Base-by-base conservation (phyloP, 2,888 invertebrate species). In the Drosophila hamatofila region DNA sequence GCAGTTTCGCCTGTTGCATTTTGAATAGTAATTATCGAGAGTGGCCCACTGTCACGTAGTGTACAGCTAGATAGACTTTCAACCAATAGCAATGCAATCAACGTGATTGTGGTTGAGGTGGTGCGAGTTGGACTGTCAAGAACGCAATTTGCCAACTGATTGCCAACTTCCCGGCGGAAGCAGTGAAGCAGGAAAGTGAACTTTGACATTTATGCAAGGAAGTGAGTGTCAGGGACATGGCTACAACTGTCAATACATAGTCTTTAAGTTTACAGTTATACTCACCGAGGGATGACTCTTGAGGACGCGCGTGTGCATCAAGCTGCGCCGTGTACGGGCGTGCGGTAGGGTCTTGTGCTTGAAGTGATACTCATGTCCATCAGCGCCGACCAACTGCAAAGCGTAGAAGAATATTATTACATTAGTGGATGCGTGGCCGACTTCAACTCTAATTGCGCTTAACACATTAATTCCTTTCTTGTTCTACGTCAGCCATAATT, bases 351-450 rank as follows among this genome's bases (percentile, higher is more conserved):
- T 97, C 78, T 96, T 96, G 92, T 98, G 98, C 64, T 97, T 94
- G 93, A 99, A 99, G 93, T 99, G 98, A 94, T 97, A 99, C 93
- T 98, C 98, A 80, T 95, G 96, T 82, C 96, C 95, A 55, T 98
- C 97, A 63, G 92, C 91, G 60, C 97, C 97, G 89, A 98, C 94
- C 70, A 99, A 94, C 99, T 99, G 94, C 14, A 92, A 94, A 81
- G 90, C 1, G 30, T 35, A 58, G 44, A 23, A 54, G n/a, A 61
- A 60, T 48, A 58, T 54, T 58, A 70, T 71, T 83, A 70, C 75
- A 78, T 78, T 72, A 78, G 72, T 71, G 72, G 67, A 59, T 41
- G 33, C 41, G 21, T 16, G 46, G 25, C 48, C 49, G 37, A 62
- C 68, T 71, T 57, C 66, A 48, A 48, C 72, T 78, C 75, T 86